phyloP scores from a whole-genome alignment of 2,888 invertebrate species.

The Schizotus pectinicornis region DNA sequence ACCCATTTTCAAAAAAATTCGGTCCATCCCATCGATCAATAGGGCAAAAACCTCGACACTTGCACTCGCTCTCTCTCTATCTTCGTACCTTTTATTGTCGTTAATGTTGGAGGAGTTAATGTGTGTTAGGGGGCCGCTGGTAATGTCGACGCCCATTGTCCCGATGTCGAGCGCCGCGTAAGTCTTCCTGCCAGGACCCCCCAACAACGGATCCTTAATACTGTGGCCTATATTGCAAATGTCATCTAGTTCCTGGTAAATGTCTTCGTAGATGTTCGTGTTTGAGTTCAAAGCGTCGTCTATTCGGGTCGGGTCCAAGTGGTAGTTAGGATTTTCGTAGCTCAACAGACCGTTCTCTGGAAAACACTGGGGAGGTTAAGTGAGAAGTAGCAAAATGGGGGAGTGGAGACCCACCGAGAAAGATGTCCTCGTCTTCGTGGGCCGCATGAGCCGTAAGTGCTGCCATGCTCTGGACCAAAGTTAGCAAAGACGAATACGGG shows the following conservation, averaged over 20 bases:
- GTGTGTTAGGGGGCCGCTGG: slow-evolving; percentile 64
- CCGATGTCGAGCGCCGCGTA: slow-evolving; percentile 72
- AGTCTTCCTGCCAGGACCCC: slow-evolving; percentile 65
- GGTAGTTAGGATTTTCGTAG: slow-evolving; percentile 92
- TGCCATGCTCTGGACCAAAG: slow-evolving; percentile 66
- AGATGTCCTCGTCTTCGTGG: slow-evolving; percentile 68
- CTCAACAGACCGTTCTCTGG: slow-evolving; percentile 89
- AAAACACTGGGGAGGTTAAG: slow-evolving; percentile 43
- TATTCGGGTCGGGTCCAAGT: slow-evolving; percentile 76
- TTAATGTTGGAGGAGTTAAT: slow-evolving; percentile 56
- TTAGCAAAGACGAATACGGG: slow-evolving; percentile 67
- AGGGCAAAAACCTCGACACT: not conserved
- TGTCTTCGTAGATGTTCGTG: slow-evolving; percentile 60
- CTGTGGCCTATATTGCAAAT: slow-evolving; percentile 66
- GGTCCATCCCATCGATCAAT: slow-evolving; percentile 19
- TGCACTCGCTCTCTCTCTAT: not conserved
- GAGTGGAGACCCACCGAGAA: slow-evolving; percentile 64
- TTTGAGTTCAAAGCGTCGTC: slow-evolving; percentile 78
- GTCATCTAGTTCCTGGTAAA: slow-evolving; percentile 66
- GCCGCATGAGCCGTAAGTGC: slow-evolving; percentile 62
- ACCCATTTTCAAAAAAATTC: slow-evolving; percentile 5
- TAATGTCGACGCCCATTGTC: slow-evolving; percentile 75
- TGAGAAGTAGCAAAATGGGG: not conserved
- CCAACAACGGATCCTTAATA: slow-evolving; percentile 54
- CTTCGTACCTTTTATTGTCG: slow-evolving; percentile 61